Base-by-base conservation (phyloP, 2,888 invertebrate species). In the Meghimatium bilineatum region DNA sequence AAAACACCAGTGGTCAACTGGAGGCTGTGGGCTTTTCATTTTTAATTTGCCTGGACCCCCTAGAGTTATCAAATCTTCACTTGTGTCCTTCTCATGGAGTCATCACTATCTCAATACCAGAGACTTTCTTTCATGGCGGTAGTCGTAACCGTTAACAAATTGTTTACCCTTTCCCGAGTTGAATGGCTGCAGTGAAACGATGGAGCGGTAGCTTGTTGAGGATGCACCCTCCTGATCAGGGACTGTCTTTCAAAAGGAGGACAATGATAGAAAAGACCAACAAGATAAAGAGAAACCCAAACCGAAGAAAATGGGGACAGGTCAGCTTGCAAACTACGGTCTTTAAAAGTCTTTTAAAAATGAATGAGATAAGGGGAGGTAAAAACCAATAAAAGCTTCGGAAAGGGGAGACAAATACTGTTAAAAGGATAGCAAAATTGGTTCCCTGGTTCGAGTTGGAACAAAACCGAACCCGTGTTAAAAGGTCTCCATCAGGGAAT, bases 341-440 rank as follows among this genome's bases (percentile, higher is more conserved):
- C 34, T 52, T 69, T 63, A 38, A 26, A 77, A 44, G 34, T 1
- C 20, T 52, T 80, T 71, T 80, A n/a, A 71, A 23, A 34, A 8
- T 12, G 29, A 10, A 10, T 5, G 36, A 34, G 56, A 67, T n/a
- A 67, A 80, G 71, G 79, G 79, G 80, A 80, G 71, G 80, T 23
- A 80, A 80, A 71, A 69, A 71, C 52, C 34, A 80, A 80, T 80
- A 80, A 71, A 80, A 66, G n/a, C 32, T 17, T 8, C 23, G 26
- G 63, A 14, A 52, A 80, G 34, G 80, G 80, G 80, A 79, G 80
- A 60, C 80, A 80, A 80, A 80, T 80, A 80, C 34, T 32, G 71
- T 56, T 71, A 71, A 71, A 80, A 80, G 80, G 80, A 69, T 56
- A 34, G 69, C 69, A 80, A 80, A 71, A 80, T 80, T 80, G 71